Evolutionary conservation across 2,888 invertebrate species (phyloP), one percentile per base, ranked within the genome.

Genomic region (Ctena decussata): DNA sequence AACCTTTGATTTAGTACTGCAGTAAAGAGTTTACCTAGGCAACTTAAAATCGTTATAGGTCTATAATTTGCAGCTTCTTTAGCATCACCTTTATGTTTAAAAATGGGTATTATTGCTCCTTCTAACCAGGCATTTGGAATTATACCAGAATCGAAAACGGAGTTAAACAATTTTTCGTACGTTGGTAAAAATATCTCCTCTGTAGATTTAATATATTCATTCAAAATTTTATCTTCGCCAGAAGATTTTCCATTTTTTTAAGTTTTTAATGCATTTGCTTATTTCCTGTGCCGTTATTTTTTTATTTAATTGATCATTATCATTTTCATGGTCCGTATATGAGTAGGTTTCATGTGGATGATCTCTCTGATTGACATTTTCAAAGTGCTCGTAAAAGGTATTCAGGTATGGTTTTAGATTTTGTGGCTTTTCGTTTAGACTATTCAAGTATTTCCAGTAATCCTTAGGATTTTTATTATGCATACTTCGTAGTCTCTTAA

Each of bases 101-200:
- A 85, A n/a, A 85, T 77, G 80, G n/a, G n/a, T n/a, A n/a, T n/a
- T n/a, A n/a, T 80, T 49, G 35, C 27, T 8, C 84, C 84, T 41
- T 76, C 49, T 15, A 49, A 30, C 82, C 84, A 84, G 12, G 65
- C 21, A 21, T 72, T 44, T 37, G 84, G 84, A 15, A 80, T 70
- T 24, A 65, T 65, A 21, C 82, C 82, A 32, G 73, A 79, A 39
- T 84, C 70, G 11, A 84, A 69, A 41, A 85, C 65, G 12, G 65
- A 30, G 32, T 82, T 87, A 32, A 85, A 82, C 44, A 69, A 72
- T 27, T 11, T 30, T 71, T 49, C 65, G 15, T 76, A n/a, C 39
- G 57, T 37, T 35, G 72, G 41, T 27, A 77, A 27, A 8, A 77
- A 49, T 41, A 60, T 21, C 21, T 57, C 11, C 30, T 60, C 30